These are phyloP conservation scores for Anhinga anhinga DNA, from an alignment of 2,113 vertebrate genomes.

Conservation along the genomic window DNA sequence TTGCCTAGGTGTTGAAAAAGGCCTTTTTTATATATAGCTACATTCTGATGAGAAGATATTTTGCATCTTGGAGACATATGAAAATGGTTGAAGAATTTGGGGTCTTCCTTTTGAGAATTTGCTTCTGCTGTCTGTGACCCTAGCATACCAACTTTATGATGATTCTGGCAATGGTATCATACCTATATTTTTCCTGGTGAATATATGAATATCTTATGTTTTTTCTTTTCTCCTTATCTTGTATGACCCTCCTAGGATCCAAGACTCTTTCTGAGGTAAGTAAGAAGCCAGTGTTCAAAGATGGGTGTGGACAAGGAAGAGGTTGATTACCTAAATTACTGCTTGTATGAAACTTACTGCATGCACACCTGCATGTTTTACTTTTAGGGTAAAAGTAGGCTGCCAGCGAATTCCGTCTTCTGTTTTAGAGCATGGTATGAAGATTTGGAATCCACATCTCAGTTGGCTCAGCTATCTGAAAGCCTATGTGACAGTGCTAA, in stretches of 20 bases:
- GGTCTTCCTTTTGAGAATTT: not conserved
- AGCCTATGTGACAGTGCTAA: not conserved
- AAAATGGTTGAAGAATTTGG: not conserved
- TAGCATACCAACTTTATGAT: not conserved
- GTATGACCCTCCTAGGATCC: not conserved
- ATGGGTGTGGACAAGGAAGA: not conserved
- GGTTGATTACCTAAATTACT: not conserved
- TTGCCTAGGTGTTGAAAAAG: not conserved
- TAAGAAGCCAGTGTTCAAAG: not conserved
- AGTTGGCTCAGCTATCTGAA: not conserved
- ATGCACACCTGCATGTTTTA: not conserved
- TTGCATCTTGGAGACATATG: not conserved
- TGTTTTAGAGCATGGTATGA: not conserved
- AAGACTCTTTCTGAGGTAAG: not conserved
- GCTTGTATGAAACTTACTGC: not conserved
- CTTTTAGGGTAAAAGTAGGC: not conserved
- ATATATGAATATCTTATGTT: not conserved
- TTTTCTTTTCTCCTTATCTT: not conserved
- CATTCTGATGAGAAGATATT: not conserved
- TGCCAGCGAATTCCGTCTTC: not conserved
- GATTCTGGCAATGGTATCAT: not conserved
- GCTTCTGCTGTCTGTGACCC: not conserved
- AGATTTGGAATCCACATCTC: not conserved
- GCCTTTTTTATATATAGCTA: not conserved
- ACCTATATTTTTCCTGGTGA: not conserved